Evolutionary conservation across 2,113 vertebrate species (phyloP), one percentile per base, ranked within the genome.

Genomic region (Zosterops hypoxanthus): DNA sequence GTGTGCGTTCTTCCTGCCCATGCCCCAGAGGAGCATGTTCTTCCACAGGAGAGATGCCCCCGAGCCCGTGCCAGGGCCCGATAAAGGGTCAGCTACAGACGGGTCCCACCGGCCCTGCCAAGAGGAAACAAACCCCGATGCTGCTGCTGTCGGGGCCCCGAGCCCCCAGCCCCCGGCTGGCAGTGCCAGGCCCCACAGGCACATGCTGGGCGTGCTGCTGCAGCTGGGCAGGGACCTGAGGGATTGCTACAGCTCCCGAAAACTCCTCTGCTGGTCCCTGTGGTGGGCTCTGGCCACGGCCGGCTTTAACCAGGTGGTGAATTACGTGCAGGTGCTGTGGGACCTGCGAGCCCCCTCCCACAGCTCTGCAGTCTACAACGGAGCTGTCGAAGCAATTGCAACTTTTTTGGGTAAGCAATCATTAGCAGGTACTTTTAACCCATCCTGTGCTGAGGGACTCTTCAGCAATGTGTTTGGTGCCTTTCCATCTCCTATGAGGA

Each of bases 241-340:
- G 36, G 91, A 97, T 11, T 99, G 99, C 90, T 99, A 99, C 79
- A 94, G 98, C 70, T 98, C 98, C 7, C 97, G 93, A 61, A 94
- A 90, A 28, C 98, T 99, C 42, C 95, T 99, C 8, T 98, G 95
- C 96, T 99, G 99, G 99, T 99, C 99, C 12, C 68, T 98, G 26
- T 99, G 99, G 99, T 99, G 99, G 99, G 98, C 98, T 14, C 94
- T 99, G 95, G 98, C 99, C 79, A 99, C 99, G 0, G 99, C 99
- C 1, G 99, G 99, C 71, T 99, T 98, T 49, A 98, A 99, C 96
- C 99, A 99, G 96, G 91, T 99, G 4, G 29, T 98, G 23, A 99
- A 99, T 92, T 99, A 99, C 2, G 84, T 99, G 26, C 98, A 94
- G 56, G 82, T 99, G 70, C 95, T 91, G 34, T 99, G 99, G 99